Conservation (phyloP, 2,888 invertebrate species). For the Sarcophaga variegata region DNA sequence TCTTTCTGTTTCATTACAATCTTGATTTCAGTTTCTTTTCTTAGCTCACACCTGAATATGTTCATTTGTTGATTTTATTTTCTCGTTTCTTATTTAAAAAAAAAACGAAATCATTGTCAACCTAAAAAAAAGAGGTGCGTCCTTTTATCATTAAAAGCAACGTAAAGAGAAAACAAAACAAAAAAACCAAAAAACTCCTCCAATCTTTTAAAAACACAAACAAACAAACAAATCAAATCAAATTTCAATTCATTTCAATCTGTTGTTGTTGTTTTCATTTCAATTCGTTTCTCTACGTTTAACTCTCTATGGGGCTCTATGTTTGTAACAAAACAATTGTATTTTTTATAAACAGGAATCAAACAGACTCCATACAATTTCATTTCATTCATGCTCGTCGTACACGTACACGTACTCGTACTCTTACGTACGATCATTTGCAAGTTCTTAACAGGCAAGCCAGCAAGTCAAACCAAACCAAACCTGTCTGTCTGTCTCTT, state of each 20-base stretch:
- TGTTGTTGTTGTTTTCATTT: background rate
- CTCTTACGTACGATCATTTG: too few species aligned
- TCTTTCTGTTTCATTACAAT: constrained; percentile 56
- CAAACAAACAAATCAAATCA: constrained; percentile 71
- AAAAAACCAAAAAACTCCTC: constrained; percentile 67
- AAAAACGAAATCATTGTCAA: constrained; percentile 77
- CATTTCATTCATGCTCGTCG: background rate
- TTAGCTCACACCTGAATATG: constrained; percentile 73
- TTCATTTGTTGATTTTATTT: constrained; percentile 76
- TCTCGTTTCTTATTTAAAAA: constrained; percentile 14
- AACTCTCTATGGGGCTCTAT: too few species aligned
- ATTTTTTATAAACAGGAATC: too few species aligned
- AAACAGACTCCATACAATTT: background rate
- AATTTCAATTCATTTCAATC: constrained; percentile 61
- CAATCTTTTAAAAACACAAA: constrained; percentile 66
- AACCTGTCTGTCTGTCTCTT: background rate
- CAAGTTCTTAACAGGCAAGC: too few species aligned
- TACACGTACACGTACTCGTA: too few species aligned
- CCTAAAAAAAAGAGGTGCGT: constrained; percentile 69
- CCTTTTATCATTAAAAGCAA: constrained; percentile 60
- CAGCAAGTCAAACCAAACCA: background rate
- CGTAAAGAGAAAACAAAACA: constrained; percentile 32
- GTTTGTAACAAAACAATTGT: too few species aligned
- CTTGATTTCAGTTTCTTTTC: constrained; percentile 68
- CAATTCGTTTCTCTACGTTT: background rate